phyloP scores from a whole-genome alignment of 2,888 invertebrate species.

The Isotomurus palustris region DNA sequence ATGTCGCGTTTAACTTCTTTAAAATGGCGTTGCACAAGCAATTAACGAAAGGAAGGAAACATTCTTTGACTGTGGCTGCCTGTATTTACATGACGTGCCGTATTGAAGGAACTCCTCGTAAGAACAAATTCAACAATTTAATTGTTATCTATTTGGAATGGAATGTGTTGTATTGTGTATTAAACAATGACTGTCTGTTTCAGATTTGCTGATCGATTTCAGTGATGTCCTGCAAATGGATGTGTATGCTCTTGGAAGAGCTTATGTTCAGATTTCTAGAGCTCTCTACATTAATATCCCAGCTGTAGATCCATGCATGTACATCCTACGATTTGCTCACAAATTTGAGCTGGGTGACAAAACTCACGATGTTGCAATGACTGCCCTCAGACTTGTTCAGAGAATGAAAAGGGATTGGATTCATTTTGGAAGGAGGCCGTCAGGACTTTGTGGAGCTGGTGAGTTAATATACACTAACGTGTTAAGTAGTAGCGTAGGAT shows the following conservation, averaged over 20 bases:
- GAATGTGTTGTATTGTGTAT: slow-evolving; percentile 15
- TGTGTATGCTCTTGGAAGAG: slow-evolving; percentile 90
- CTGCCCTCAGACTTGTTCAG: slow-evolving; percentile 87
- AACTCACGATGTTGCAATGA: slow-evolving; percentile 90
- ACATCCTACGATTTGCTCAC: slow-evolving; percentile 90
- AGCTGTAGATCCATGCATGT: slow-evolving; percentile 89
- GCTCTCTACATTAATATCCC: slow-evolving; percentile 86
- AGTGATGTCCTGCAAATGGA: slow-evolving; percentile 96
- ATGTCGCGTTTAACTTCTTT: slow-evolving; percentile 89
- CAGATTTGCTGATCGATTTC: slow-evolving; percentile 92
- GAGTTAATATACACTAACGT: no score
- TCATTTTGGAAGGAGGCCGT: slow-evolving; percentile 91
- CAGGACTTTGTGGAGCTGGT: slow-evolving; percentile 97
- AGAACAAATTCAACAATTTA: slow-evolving; percentile 40
- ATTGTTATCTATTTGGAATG: no score
- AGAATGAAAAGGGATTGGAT: slow-evolving; percentile 98
- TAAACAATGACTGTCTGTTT: no score
- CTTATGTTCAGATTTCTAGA: slow-evolving; percentile 81
- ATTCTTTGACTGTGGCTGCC: slow-evolving; percentile 87
- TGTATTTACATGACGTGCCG: slow-evolving; percentile 97
- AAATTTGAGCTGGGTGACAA: slow-evolving; percentile 86
- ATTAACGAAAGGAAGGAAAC: slow-evolving; percentile 84
- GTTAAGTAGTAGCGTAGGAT: no score
- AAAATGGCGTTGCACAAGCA: slow-evolving; percentile 80
- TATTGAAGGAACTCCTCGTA: slow-evolving; percentile 90